Evolutionary conservation across 2,888 invertebrate species (phyloP).

Genomic region (Andrena bicolor): DNA sequence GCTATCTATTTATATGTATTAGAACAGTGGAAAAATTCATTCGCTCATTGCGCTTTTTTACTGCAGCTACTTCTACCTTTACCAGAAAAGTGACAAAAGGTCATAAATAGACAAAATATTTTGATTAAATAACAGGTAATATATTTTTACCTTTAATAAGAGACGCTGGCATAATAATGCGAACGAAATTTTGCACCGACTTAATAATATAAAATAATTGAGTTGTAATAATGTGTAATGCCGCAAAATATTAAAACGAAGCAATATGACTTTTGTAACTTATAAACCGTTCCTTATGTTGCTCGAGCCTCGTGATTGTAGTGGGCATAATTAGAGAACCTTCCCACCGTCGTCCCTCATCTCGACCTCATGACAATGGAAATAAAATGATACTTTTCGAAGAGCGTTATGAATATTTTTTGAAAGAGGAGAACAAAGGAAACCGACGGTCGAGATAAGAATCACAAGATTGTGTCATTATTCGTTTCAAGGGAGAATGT

Average conservation of each 20-base stretch:
- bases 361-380: constrained; percentile 8
- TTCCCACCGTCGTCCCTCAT: background rate
- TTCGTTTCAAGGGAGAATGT: constrained; percentile 39
- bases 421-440: constrained; percentile 35
- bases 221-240: too few relatives aligned
- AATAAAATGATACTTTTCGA: constrained; percentile 22
- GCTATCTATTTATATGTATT: too few relatives aligned
- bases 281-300: background rate
- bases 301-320: background rate
- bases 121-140: too few relatives aligned
- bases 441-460: constrained; percentile 48
- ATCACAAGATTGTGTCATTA: constrained; percentile 54
- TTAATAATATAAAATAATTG: too few relatives aligned
- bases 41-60: too few relatives aligned
- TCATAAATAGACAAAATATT: too few relatives aligned
- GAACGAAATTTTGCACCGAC: too few relatives aligned
- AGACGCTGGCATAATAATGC: too few relatives aligned
- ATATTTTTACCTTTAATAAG: too few relatives aligned
- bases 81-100: too few relatives aligned
- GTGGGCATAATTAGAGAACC: background rate
- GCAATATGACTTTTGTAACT: background rate
- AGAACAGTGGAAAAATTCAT: too few relatives aligned
- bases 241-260: background rate
- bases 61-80: too few relatives aligned
- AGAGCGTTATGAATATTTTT: constrained; percentile 23